Percentiles rank a stretch among this genome's conserved stretches.
These are phyloP conservation scores for Epirrita christyi DNA, from an alignment of 2,888 invertebrate species.

Conservation along the genomic window DNA sequence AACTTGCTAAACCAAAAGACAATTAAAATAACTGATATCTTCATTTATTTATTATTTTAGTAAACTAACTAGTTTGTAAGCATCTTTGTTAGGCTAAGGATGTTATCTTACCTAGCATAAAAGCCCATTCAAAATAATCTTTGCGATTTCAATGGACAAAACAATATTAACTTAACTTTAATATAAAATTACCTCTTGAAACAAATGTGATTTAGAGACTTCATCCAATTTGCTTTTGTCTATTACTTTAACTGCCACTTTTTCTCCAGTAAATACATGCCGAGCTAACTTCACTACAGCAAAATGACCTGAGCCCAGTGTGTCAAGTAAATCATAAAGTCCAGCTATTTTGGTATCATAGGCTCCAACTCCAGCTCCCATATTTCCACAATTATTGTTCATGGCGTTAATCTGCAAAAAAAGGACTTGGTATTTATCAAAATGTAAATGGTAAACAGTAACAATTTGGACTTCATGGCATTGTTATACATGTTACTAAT, in stretches of 20 bases:
- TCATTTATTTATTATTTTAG: too few species aligned
- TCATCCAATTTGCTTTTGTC: conserved; percentile 99
- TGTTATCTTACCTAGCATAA: too few species aligned
- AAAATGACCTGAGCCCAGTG: conserved; percentile 99
- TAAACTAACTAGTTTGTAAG: too few species aligned
- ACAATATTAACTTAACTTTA: too few species aligned
- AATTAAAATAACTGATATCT: too few species aligned
- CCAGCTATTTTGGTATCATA: conserved; percentile 97
- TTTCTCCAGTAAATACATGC: conserved; percentile 99
- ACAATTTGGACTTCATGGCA: too few species aligned
- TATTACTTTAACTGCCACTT: conserved; percentile 98
- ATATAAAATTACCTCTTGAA: conserved; percentile 91
- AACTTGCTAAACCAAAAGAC: too few species aligned
- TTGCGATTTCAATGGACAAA: too few species aligned
- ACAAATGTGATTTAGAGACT: conserved; percentile 97
- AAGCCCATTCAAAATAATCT: too few species aligned
- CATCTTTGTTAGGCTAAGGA: too few species aligned
- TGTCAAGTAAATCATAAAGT: conserved; percentile 98
- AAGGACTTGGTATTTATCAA: neutral
- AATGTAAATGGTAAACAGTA: neutral
- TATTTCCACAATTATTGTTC: conserved; percentile 76
- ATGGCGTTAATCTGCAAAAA: conserved; percentile 33
- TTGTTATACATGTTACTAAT: neutral
- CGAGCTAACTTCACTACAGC: conserved; percentile 98
- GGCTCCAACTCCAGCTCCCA: conserved; percentile 73